Evolutionary conservation across 1,140 invertebrate genomes (phyloP).

Genomic region (Atta colombica): DNA sequence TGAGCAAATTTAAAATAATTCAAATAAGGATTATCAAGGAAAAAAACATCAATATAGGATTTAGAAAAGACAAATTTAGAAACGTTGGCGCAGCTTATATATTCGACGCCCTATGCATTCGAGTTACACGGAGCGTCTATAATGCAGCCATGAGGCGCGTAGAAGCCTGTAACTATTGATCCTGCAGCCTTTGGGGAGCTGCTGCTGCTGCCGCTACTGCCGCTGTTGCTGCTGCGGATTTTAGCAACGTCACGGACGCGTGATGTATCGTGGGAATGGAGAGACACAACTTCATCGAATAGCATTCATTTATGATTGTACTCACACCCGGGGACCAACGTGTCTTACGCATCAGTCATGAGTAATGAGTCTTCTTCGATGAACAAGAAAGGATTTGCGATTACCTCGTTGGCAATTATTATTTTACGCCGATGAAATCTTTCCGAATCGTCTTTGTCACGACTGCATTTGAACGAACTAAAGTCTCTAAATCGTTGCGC

Average conservation of each 20-base stretch:
- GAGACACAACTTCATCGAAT: slow-evolving; percentile 66
- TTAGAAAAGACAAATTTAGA: slow-evolving; percentile 27
- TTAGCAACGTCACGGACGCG: slow-evolving; percentile 77
- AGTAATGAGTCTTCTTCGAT: slow-evolving; percentile 29
- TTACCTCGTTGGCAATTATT: not conserved
- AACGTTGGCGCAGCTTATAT: slow-evolving; percentile 19
- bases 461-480: not conserved
- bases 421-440: not conserved
- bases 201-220: slow-evolving; percentile 47
- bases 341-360: slow-evolving; percentile 53
- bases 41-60: not conserved
- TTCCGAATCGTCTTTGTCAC: not conserved
- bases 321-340: slow-evolving; percentile 50
- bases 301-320: slow-evolving; percentile 65
- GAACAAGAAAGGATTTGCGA: slow-evolving; percentile 25
- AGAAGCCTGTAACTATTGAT: slow-evolving; percentile 74
- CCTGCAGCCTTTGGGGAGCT: slow-evolving; percentile 67
- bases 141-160: slow-evolving; percentile 71
- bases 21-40: slow-evolving; percentile 1
- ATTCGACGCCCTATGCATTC: slow-evolving; percentile 63
- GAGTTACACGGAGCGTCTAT: slow-evolving; percentile 71
- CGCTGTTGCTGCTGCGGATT: slow-evolving; percentile 69
- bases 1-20: not conserved
- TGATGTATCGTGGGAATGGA: slow-evolving; percentile 83
- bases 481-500: not conserved